These are phyloP conservation scores for Chrysina gloriosa DNA, from an alignment of 2,888 invertebrate genomes.

Conservation along the genomic window DNA sequence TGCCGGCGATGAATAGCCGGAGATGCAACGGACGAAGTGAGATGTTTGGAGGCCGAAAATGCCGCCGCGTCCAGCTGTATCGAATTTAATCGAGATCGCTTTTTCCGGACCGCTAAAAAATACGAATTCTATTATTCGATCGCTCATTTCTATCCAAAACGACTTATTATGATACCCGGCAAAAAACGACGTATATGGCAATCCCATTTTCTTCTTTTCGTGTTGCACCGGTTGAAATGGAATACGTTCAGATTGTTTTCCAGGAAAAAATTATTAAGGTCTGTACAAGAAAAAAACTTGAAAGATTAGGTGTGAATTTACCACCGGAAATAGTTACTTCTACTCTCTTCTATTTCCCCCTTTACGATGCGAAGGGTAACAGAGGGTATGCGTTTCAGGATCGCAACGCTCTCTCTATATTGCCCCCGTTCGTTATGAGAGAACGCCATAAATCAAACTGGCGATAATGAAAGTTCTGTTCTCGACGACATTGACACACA, in stretches of 20 bases:
- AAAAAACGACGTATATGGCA: not conserved
- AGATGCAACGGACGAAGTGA: conserved; percentile 7
- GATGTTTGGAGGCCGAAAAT: conserved; percentile 25
- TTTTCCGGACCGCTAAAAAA: conserved; percentile 31
- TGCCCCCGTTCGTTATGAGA: conserved; percentile 14
- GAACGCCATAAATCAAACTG: conserved; percentile 48
- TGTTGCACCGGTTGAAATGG: not conserved
- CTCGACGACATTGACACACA: conserved; percentile 48
- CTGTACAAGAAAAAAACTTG: not conserved
- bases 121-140: conserved; percentile 27
- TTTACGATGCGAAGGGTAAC: not conserved
- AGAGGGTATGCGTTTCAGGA: conserved; percentile 8
- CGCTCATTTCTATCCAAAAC: conserved; percentile 14
- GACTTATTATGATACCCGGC: conserved; percentile 7
- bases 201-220: not conserved
- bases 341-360: not conserved
- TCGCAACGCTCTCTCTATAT: conserved; percentile 17
- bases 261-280: conserved; percentile 1
- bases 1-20: conserved; percentile 19
- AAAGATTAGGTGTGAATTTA: too few species aligned
- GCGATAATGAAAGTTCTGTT: conserved; percentile 49
- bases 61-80: conserved; percentile 26
- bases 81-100: conserved; percentile 38
- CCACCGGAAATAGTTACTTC: too few species aligned
- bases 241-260: conserved; percentile 11